phyloP scores from a whole-genome alignment of 2,888 invertebrate species.

The Polydrusus cervinus region DNA sequence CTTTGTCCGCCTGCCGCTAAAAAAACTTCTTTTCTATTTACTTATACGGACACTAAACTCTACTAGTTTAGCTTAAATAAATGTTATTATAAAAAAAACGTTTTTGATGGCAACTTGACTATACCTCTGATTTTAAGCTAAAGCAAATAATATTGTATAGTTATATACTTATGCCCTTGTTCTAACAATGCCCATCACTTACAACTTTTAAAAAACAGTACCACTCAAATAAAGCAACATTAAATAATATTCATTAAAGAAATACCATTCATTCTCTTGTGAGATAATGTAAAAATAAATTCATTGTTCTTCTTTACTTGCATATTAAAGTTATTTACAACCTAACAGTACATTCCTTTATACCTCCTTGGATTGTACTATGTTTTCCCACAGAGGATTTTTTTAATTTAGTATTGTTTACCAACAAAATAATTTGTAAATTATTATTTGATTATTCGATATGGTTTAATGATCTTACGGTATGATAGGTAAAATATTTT shows the following conservation, averaged over 20 bases:
- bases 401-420: not conserved
- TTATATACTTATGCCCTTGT: not conserved
- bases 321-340: slow-evolving; percentile 2
- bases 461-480: not conserved
- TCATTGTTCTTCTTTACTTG: slow-evolving; percentile 25
- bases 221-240: not conserved
- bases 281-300: slow-evolving; percentile 16
- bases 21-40: too few species aligned
- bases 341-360: slow-evolving; percentile 11
- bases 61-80: too few species aligned
- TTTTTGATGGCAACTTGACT: too few species aligned
- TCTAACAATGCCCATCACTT: not conserved
- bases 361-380: not conserved
- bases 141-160: too few species aligned
- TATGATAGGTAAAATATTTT: not conserved
- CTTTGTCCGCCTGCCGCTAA: too few species aligned
- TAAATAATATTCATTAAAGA: not conserved
- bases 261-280: slow-evolving; percentile 12
- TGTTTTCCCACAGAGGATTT: slow-evolving; percentile 2
- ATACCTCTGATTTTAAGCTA: too few species aligned
- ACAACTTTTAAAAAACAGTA: not conserved
- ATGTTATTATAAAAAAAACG: too few species aligned
- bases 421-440: slow-evolving; percentile 3
- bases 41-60: too few species aligned
- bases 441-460: slow-evolving; percentile 17